Evolutionary conservation across 2,888 invertebrate species (phyloP), one percentile per base, ranked within the genome.

Genomic region (Dicyrtomina minuta): DNA sequence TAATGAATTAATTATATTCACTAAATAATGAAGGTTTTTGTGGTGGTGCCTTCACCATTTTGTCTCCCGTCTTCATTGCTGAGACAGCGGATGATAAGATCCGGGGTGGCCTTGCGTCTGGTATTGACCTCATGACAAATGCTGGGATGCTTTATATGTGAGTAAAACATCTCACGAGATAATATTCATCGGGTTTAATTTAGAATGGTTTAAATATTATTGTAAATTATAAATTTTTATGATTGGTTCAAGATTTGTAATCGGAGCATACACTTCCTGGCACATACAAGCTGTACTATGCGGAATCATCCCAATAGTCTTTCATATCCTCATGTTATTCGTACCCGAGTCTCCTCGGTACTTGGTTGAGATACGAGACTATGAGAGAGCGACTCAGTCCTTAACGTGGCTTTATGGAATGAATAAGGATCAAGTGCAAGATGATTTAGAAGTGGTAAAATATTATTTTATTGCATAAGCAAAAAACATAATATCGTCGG

Each of bases 41-140:
- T 53, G 75, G 79, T 22, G 79, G 81, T 33, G 80, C 83, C 70
- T 79, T 81, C 2, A 82, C 82, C 2, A 81, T 84, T 0, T 79
- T 80, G 24, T 80, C 80, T n/a, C 83, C 83, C 2, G 80, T 83
- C 53, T 84, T 83, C 74, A 80, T 84, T 41, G 81, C 83, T 8
- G 84, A 84, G 75, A 81, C 82, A 12, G 80, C 83, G 1, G 81
- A 82, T 13, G 80, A 81, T 22, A 81, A 81, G 22, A 78, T 81
- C 56, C 77, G 84, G 39, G 84, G 84, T 0, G 79, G 81, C 49
- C 77, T 84, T 3, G 84, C 83, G n/a, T 80, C 83, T 1, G 80
- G 82, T 8, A 81, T 82, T 67, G 78, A 79, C 66, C 73, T 79
- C 56, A 74, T 77, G 71, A 71, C 76, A 24, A 76, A 77, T 24